Evolutionary conservation across 2,888 invertebrate genomes (phyloP).

Genomic region (Nephrocerus scutellatus): DNA sequence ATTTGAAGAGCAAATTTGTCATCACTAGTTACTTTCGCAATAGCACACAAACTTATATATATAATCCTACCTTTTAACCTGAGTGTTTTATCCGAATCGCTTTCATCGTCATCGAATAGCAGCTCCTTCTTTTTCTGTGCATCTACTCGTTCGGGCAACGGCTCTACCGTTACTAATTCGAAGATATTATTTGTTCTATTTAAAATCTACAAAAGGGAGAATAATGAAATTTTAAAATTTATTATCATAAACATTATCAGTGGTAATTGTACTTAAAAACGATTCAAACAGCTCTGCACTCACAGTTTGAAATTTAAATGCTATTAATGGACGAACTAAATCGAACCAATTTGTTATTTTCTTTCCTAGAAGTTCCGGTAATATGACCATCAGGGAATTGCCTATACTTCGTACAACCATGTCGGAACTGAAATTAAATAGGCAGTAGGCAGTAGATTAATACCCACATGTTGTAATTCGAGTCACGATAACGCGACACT

Average conservation of each 20-base stretch:
- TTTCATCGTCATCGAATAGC: constrained; percentile 54
- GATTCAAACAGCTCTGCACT: constrained; percentile 41
- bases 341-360: constrained; percentile 89
- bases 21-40: not conserved
- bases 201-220: constrained; percentile 61
- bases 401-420: constrained; percentile 86
- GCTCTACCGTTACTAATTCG: constrained; percentile 83
- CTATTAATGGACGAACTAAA: constrained; percentile 82
- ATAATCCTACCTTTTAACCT: constrained; percentile 64
- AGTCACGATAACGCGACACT: no score
- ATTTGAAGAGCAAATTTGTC: not conserved
- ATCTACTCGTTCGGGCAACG: constrained; percentile 64
- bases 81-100: constrained; percentile 66
- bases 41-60: no score
- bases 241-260: not conserved
- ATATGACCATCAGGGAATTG: constrained; percentile 80
- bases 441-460: not conserved
- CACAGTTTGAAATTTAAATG: constrained; percentile 92
- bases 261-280: constrained; percentile 4
- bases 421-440: constrained; percentile 57
- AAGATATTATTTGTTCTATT: constrained; percentile 96
- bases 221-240: not conserved
- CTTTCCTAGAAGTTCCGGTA: constrained; percentile 81
- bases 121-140: constrained; percentile 52
- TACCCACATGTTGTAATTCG: not conserved